Evolutionary conservation across 1,140 invertebrate genomes (phyloP), one percentile per base, ranked within the genome.

Genomic region (Pogonomyrmex barbatus): DNA sequence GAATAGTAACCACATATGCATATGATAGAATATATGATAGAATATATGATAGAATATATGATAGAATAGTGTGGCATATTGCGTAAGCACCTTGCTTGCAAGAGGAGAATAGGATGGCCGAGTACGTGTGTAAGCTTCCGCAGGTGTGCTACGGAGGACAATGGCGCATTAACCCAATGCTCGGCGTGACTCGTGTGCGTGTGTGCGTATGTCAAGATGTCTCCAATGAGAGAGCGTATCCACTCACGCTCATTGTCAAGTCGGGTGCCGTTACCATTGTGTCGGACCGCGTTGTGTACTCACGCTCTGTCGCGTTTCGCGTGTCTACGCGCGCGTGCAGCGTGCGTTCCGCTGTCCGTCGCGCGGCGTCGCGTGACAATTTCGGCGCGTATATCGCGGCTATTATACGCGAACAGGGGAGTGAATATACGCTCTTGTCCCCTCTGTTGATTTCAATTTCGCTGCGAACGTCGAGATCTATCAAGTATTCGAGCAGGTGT

Each of bases 231-330:
- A 90, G 76, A 87, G 67, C 86, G 42, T 70, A 77, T 88, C 84
- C 58, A 70, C 89, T 85, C 62, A 67, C 81, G 89, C 82, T 88
- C 89, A 90, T 90, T 90, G 89, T 90, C 89, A 88, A 85, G 89
- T 83, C 87, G 71, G 77, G 84, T 84, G 84, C 89, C 87, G 84
- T 91, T 91, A 87, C 81, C 70, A 91, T 91, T 91, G 90, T 91
- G 68, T 60, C 89, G 73, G 56, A 10, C 68, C 47, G 42, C 58
- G 76, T 63, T 67, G 75, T 75, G 77, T 33, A 76, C 89, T 88
- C 89, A 90, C 76, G 89, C 88, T 90, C 88, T 78, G 81, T 84
- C 88, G 88, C 88, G 85, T 90, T 86, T 85, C 76, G 45, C 68
- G 67, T 85, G 77, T 75, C 54, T 77, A 70, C 50, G 71, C 62